Base-by-base conservation (phyloP, 2,797 vertebrate species). In the Numenius phaeopus region DNA sequence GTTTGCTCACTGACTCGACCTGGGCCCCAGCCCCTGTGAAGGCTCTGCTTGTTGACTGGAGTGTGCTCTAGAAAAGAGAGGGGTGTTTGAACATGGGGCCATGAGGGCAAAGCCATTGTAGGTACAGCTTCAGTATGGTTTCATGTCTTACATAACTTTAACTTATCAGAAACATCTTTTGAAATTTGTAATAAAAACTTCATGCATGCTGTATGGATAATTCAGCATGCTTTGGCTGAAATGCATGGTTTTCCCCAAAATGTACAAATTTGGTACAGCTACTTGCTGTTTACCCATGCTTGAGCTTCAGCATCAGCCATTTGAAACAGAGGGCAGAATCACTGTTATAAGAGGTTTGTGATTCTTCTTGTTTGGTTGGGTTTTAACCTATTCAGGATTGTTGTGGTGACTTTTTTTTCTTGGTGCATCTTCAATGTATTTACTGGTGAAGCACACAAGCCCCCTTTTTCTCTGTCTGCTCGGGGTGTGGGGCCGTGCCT, bases 101-200 rank as follows among this genome's bases (percentile, higher is more conserved):
- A 0, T 0, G 7, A 65, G 32, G 61, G 19, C 14, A 47, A 83
- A 7, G 9, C 18, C 0, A 0, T 42, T 81, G 34, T 14, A 42
- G 8, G 3, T 39, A 24, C 14, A 62, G 12, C 7, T 54, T 40
- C 2, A 47, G 5, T 14, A 5, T 9, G 50, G 14, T n/a, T 81
- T 81, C 3, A 1, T 46, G 5, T 30, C 40, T 59, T 50, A 2
- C 20, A 2, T 58, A 34, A 5, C 9, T 22, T 0, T 8, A 7
- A 81, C 89, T 23, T 22, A 22, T 55, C 9, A 78, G 55, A 46
- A 70, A 22, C 9, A 4, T 12, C 9, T 67, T 47, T 21, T 49
- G 46, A n/a, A 76, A 49, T 26, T 14, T 1, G 1, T 30, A 34
- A 3, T 9, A 3, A 19, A n/a, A 22, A 19, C 14, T 64, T 47